Evolutionary conservation across 1,140 invertebrate genomes (phyloP), one percentile per base, ranked within the genome.

Genomic region (Halotydeus destructor): DNA sequence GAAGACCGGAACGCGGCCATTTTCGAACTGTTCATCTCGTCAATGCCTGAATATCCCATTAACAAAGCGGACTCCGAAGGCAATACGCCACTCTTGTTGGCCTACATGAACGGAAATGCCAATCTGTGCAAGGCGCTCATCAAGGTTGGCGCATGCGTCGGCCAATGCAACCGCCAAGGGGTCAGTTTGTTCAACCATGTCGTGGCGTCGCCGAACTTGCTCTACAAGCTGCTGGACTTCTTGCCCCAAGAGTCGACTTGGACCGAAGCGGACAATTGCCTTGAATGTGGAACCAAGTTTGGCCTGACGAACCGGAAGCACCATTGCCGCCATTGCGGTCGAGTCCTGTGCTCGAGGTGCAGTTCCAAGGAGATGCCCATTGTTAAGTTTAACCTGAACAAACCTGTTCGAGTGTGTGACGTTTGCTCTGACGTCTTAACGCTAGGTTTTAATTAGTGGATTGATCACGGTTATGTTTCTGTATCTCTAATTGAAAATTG

Each of bases 321-420:
- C 63, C 89, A 96, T 59, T 94, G 88, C 60, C 81, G 88, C 3
- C 89, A 96, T 57, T 97, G 89, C 64, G 88, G 89, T 8, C 68
- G 89, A 49, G 69, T 89, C 49, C 60, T 94, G 31, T 97, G 88
- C 61, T 74, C 72, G 41, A 86, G 83, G 58, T 97, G 89, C 59
- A 89, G 84, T 0, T 76, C 73, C 52, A 82, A 84, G 60, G 83
- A 91, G 55, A 76, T 94, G 45, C 85, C 88, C 5, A 94, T 97
- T 50, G 55, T 93, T 4, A 97, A 97, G 62, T 97, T 91, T 57
- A 76, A 75, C 44, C 66, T 83, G 47, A 78, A 82, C 55, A 94
- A 93, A 62, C 82, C 85, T 12, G 85, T 88, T 14, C 69, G 89
- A 25, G 86, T 96, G 1, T 97, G 89, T 63, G 70, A 74, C 47